phyloP scores from a whole-genome alignment of 2,888 invertebrate genomes.

The Mythimna lalbum region DNA sequence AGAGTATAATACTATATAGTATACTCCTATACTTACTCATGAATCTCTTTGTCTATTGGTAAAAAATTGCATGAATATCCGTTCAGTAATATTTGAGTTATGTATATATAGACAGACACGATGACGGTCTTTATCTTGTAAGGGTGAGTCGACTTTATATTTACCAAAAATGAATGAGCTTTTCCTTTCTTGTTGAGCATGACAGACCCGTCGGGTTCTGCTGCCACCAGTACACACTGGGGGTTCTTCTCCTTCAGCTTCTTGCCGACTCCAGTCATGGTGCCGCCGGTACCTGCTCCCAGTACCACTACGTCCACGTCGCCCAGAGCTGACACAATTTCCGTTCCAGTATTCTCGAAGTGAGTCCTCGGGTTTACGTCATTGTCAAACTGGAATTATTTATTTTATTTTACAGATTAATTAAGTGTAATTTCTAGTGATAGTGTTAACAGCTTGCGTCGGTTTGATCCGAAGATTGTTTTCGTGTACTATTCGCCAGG shows the following conservation, averaged over 20 bases:
- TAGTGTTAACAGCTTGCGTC: no score
- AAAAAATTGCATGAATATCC: no score
- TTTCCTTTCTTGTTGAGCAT: conserved; percentile 64
- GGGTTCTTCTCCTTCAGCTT: conserved; percentile 95
- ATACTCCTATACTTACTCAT: no score
- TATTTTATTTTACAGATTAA: not conserved
- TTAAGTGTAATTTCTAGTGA: no score
- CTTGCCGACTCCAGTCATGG: conserved; percentile 96
- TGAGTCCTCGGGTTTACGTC: conserved; percentile 97
- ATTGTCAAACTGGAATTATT: conserved; percentile 94
- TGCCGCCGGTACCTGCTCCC: conserved; percentile 98
- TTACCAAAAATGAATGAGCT: conserved; percentile 68
- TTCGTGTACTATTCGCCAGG: no score
- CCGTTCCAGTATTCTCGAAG: conserved; percentile 97
- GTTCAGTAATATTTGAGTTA: no score
- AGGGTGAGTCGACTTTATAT: not conserved
- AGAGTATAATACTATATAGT: no score
- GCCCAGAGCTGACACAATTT: conserved; percentile 93
- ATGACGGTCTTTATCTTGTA: no score
- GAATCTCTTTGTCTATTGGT: no score
- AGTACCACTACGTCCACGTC: conserved; percentile 95
- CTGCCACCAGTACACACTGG: conserved; percentile 94
- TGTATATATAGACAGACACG: no score
- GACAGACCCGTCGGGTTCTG: conserved; percentile 96
- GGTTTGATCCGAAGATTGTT: no score